phyloP scores from a whole-genome alignment of 2,888 invertebrate genomes.

The Cheilosia pagana region DNA sequence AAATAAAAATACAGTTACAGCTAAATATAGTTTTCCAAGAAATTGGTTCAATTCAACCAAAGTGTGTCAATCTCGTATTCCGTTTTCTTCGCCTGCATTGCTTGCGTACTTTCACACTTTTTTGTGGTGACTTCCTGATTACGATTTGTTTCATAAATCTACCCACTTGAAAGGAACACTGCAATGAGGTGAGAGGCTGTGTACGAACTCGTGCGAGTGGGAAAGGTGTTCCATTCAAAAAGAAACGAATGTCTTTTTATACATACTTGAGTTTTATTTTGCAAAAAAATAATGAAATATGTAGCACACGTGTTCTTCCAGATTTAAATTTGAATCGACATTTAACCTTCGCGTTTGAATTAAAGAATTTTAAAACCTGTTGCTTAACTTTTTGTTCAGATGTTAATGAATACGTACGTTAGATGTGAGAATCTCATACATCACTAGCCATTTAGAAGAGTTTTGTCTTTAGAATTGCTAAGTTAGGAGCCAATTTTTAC shows the following conservation, averaged over 20 bases:
- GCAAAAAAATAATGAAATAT: background rate
- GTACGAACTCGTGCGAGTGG: background rate
- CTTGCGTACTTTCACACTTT: conserved; percentile 22
- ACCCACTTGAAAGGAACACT: conserved; percentile 3
- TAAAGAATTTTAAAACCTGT: too few relatives aligned
- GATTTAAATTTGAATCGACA: too few relatives aligned
- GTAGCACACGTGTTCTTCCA: too few relatives aligned
- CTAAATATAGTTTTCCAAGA: background rate
- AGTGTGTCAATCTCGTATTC: conserved; percentile 32
- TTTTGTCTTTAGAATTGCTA: too few relatives aligned
- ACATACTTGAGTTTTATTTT: background rate
- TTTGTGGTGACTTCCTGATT: conserved; percentile 38
- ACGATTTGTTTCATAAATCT: conserved; percentile 24
- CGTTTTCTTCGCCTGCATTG: background rate
- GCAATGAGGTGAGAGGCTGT: background rate
- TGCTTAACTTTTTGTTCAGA: too few relatives aligned
- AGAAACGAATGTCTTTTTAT: background rate
- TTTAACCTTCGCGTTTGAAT: too few relatives aligned
- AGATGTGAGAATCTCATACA: too few relatives aligned
- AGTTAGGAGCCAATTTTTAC: too few relatives aligned
- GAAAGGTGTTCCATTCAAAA: conserved; percentile 9
- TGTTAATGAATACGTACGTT: too few relatives aligned
- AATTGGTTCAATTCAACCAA: background rate
- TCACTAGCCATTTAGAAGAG: too few relatives aligned
- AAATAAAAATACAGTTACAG: background rate